phyloP scores from a whole-genome alignment of 2,797 vertebrate genomes.

The Leontopithecus rosalia region DNA sequence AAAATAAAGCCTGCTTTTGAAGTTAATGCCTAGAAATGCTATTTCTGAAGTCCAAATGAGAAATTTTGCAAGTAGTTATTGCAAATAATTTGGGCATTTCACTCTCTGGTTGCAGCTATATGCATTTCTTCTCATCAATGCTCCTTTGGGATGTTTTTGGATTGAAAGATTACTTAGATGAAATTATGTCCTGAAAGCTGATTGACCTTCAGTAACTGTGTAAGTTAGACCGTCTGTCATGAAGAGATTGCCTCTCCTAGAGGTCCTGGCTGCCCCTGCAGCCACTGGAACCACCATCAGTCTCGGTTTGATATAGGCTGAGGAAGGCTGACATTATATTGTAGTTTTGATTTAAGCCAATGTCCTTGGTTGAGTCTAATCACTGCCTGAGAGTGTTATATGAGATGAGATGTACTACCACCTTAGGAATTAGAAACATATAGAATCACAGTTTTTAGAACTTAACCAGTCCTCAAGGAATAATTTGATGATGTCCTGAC shows the following conservation, averaged over 20 bases:
- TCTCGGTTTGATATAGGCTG: not conserved
- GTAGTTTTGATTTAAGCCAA: not conserved
- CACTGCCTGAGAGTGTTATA: not conserved
- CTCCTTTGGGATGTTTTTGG: conserved; percentile 3
- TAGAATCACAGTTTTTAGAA: not conserved
- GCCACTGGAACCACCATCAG: no score
- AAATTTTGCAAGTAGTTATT: conserved; percentile 5
- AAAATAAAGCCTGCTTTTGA: conserved; percentile 19
- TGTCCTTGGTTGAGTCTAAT: not conserved
- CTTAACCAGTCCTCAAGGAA: not conserved
- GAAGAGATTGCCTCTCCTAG: not conserved
- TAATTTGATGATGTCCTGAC: not conserved
- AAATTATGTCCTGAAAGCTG: not conserved
- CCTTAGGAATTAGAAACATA: not conserved
- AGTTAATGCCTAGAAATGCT: not conserved
- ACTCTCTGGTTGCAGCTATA: not conserved
- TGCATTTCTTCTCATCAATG: not conserved
- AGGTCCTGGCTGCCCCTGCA: no score
- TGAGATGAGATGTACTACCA: not conserved
- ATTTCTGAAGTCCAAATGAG: not conserved
- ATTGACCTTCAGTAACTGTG: not conserved
- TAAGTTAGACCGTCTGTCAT: not conserved
- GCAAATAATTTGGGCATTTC: not conserved
- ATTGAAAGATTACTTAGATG: not conserved
- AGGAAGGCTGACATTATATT: not conserved